These are phyloP conservation scores for Hyles lineata DNA, from an alignment of 2,888 invertebrate genomes.

Conservation along the genomic window DNA sequence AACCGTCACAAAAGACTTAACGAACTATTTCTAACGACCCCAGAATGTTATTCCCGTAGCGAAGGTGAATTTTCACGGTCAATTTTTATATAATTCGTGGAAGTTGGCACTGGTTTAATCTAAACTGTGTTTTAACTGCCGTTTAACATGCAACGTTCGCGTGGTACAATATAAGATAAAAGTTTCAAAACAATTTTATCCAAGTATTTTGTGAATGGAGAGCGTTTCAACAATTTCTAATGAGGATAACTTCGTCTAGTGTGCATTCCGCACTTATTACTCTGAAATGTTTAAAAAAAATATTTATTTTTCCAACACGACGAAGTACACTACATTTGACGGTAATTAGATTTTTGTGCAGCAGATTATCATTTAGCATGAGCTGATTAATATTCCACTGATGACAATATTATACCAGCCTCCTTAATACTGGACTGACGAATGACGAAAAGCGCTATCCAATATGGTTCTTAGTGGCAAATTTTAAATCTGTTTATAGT, in stretches of 20 bases:
- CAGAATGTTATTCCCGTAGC: slow-evolving; percentile 64
- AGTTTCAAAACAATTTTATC: slow-evolving; percentile 64
- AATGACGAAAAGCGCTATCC: too few species aligned
- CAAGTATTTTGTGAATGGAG: slow-evolving; percentile 35
- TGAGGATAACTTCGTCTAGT: slow-evolving; percentile 9
- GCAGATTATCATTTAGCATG: too few species aligned
- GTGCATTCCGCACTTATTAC: not conserved
- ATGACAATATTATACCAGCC: too few species aligned
- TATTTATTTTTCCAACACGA: too few species aligned
- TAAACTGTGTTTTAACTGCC: slow-evolving; percentile 71
- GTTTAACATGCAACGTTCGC: slow-evolving; percentile 67
- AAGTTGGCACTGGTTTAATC: slow-evolving; percentile 81
- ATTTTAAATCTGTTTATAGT: too few species aligned
- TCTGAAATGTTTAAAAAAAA: not conserved
- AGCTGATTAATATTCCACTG: too few species aligned
- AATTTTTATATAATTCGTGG: slow-evolving; percentile 81
- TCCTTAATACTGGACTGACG: too few species aligned
- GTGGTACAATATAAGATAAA: slow-evolving; percentile 67
- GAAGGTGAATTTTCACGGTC: slow-evolving; percentile 81
- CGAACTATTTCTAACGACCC: slow-evolving; percentile 56
- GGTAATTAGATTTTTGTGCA: too few species aligned
- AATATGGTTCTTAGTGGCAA: too few species aligned
- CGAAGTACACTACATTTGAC: too few species aligned
- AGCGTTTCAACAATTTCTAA: slow-evolving; percentile 30
- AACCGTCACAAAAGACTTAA: slow-evolving; percentile 39